Base-by-base conservation (phyloP, 2,888 invertebrate species). In the Trachelus iudaicus region DNA sequence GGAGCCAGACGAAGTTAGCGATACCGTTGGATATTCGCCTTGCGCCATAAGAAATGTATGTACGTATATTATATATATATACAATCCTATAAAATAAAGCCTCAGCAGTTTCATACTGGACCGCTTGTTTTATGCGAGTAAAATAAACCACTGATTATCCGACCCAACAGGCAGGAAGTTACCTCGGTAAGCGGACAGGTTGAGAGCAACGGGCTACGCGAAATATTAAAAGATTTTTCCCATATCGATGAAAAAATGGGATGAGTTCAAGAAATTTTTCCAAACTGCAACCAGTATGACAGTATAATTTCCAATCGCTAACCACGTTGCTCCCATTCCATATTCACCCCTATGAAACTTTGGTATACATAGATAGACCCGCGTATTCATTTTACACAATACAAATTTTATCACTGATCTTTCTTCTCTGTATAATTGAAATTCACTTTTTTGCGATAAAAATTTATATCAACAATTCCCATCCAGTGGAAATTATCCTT, bases 111-210 rank as follows among this genome's bases (percentile, higher is more conserved):
- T 9, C 23, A 15, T 56, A 56, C 56, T 23, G 6, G 56, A 56
- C 56, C 56, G 56, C 9, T 56, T 56, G 56, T 56, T 56, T 56
- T 56, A 56, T 56, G 56, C 23, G 56, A 56, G 56, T 56, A 23
- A 56, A 56, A 56, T 56, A 56, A 56, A 56, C 56, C 79, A 75
- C 78, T 79, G 79, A 77, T 80, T 81, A 80, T 79, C 80, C 77
- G 79, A 15, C 9, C 40, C 75, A 15, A 75, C 69, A 75, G n/a
- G 12, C 15, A 75, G 12, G 12, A 75, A 69, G 23, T 15, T 56
- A 56, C 23, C 23, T 56, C 56, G 2, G 56, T 56, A 56, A 56
- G 23, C 23, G 9, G 9, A 56, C 56, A 23, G 23, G 23, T 1
- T 9, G 23, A 4, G 2, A 56, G 23, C 9, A 56, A 2, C 6